Evolutionary conservation across 2,113 vertebrate genomes (phyloP).

Genomic region (Nansenia antarctica): DNA sequence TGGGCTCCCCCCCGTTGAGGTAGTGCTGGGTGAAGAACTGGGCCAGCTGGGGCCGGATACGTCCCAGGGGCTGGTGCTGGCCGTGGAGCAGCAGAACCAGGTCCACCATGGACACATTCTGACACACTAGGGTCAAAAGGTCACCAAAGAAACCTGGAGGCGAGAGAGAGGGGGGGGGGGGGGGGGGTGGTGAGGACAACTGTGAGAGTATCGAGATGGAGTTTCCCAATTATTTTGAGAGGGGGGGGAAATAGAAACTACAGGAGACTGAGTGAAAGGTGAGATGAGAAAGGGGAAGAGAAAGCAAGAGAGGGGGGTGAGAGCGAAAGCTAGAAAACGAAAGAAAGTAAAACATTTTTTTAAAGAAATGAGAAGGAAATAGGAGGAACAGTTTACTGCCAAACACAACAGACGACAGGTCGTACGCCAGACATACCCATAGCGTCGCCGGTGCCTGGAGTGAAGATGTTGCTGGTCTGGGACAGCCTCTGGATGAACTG

Average conservation of each 20-base stretch:
- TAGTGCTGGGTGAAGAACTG: slow-evolving; percentile 89
- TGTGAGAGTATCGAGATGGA: background rate
- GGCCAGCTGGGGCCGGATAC: slow-evolving; percentile 87
- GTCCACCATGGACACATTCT: slow-evolving; percentile 91
- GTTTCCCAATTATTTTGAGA: background rate
- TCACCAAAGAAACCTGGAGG: slow-evolving; percentile 88
- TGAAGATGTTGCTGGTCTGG: slow-evolving; percentile 88
- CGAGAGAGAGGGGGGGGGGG: background rate
- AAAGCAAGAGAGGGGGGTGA: background rate
- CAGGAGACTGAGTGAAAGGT: background rate
- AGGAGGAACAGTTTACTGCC: background rate
- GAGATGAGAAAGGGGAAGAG: background rate
- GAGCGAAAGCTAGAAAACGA: background rate
- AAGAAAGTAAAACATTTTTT: background rate
- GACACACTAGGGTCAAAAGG: slow-evolving; percentile 86
- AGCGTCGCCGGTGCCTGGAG: slow-evolving; percentile 77
- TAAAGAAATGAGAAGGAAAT: background rate
- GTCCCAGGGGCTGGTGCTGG: slow-evolving; percentile 85
- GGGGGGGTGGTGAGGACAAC: background rate
- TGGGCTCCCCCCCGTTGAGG: slow-evolving; percentile 83
- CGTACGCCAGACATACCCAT: slow-evolving; percentile 58
- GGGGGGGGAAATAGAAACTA: background rate
- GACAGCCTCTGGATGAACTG: slow-evolving; percentile 91
- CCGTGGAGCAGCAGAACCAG: slow-evolving; percentile 91
- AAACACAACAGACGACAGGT: background rate